Evolutionary conservation across 2,797 vertebrate species (phyloP).

Genomic region (Echeneis naucrates): DNA sequence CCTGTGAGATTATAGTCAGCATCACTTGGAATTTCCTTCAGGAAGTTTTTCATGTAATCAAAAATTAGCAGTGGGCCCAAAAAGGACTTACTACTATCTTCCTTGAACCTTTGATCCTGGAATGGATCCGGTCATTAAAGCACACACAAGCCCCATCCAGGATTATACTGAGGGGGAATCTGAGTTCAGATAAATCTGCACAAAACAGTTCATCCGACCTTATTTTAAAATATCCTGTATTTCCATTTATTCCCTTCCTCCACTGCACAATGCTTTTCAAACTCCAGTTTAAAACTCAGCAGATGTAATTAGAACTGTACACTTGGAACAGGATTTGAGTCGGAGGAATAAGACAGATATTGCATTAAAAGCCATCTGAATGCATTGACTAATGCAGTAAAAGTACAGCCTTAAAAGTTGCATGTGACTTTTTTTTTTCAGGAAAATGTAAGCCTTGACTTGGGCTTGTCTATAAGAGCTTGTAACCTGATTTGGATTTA

Average conservation of each 20-base stretch:
- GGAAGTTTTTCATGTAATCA: not conserved
- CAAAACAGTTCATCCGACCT: not conserved
- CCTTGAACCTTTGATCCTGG: not conserved
- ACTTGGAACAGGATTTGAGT: too few relatives aligned
- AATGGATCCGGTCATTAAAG: not conserved
- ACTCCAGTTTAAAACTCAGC: not conserved
- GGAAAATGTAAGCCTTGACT: too few relatives aligned
- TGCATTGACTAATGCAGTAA: too few relatives aligned
- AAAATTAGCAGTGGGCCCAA: not conserved
- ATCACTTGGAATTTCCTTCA: not conserved
- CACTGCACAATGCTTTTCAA: not conserved
- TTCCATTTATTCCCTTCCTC: not conserved
- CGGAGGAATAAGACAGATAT: too few relatives aligned
- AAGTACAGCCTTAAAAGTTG: too few relatives aligned
- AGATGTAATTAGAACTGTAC: not conserved
- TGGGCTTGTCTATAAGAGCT: too few relatives aligned
- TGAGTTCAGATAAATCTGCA: not conserved
- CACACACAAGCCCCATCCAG: not conserved
- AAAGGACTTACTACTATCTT: not conserved
- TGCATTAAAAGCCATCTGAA: too few relatives aligned
- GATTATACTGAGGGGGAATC: not conserved
- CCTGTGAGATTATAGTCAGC: conserved; percentile 8
- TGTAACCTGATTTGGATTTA: too few relatives aligned
- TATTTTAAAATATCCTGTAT: not conserved
- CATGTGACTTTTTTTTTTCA: too few relatives aligned